A percentile compares a stretch with the other conserved stretches of the same genome.
Evolutionary conservation across 2,113 vertebrate species (phyloP).

Genomic region (Dissostichus mawsoni): DNA sequence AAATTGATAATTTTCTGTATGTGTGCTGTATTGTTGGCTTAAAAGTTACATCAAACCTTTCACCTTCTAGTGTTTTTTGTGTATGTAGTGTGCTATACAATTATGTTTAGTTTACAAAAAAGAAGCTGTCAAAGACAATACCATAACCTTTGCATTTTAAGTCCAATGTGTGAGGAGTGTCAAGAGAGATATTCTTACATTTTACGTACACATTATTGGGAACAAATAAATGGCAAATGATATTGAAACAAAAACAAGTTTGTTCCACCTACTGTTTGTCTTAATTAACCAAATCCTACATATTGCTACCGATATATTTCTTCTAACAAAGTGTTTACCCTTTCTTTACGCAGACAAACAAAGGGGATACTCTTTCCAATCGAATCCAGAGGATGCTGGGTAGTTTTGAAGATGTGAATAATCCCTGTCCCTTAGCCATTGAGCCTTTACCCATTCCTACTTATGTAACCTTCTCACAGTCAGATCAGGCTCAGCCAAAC

Average conservation of each 20-base stretch:
- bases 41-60: no score
- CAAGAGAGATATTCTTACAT: background rate
- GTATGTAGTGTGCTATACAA: no score
- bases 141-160: conserved; percentile 1
- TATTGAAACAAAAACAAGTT: no score
- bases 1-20: no score
- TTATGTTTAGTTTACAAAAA: background rate
- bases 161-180: background rate
- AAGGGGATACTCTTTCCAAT: conserved; percentile 92
- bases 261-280: no score
- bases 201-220: background rate
- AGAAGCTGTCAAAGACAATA: background rate
- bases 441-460: conserved; percentile 68
- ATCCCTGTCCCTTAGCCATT: conserved; percentile 76
- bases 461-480: conserved; percentile 62
- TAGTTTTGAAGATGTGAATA: conserved; percentile 91
- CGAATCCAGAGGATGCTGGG: conserved; percentile 95
- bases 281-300: no score
- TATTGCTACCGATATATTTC: no score
- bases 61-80: no score
- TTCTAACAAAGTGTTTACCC: background rate
- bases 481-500: conserved; percentile 59
- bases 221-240: no score
- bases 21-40: no score
- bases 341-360: conserved; percentile 86